Percentiles rank a stretch among this genome's conserved stretches.
Conservation (phyloP, 2,888 invertebrate species). For the Nasonia oneida region DNA sequence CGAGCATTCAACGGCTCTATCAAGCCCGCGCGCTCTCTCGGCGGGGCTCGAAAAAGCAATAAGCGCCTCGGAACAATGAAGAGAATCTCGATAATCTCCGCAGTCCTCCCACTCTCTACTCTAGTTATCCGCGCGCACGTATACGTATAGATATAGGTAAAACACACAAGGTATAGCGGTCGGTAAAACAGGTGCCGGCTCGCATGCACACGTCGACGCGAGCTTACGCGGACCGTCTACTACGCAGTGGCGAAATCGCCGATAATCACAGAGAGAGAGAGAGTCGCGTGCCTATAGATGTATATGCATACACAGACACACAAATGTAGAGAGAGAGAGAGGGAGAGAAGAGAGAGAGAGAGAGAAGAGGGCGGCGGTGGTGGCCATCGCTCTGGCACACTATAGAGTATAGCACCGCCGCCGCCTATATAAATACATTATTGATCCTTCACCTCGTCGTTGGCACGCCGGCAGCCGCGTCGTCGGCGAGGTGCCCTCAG, state of each 20-base stretch:
- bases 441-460: constrained; percentile 45
- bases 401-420: background rate
- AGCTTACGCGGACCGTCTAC: background rate
- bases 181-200: constrained; percentile 14
- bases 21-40: too few species aligned
- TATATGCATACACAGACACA: too few species aligned
- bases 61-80: background rate
- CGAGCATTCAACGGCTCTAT: too few species aligned
- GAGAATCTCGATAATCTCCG: background rate
- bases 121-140: too few species aligned
- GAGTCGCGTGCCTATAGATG: background rate
- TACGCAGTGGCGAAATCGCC: constrained; percentile 23
- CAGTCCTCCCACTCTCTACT: background rate
- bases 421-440: constrained; percentile 22
- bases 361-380: background rate
- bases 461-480: constrained; percentile 13
- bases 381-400: constrained; percentile 12
- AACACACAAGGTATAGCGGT: background rate
- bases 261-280: background rate
- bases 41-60: background rate
- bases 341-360: background rate
- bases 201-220: background rate
- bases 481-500: background rate
- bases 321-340: background rate
- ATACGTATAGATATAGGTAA: background rate